Evolutionary conservation across 2,888 invertebrate genomes (phyloP).

Genomic region (Mellilla xanthometata): DNA sequence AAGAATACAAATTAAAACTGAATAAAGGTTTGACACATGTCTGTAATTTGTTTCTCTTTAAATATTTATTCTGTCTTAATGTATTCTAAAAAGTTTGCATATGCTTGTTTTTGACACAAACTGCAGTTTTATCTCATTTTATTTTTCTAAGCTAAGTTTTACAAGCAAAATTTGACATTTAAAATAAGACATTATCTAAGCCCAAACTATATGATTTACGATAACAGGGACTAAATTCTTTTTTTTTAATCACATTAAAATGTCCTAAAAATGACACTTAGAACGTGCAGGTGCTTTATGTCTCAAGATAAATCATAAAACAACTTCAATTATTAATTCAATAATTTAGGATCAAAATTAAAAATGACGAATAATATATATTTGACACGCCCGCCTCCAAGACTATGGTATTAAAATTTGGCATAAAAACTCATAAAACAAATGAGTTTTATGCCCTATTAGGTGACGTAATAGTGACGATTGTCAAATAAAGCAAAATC

Average conservation of each 20-base stretch:
- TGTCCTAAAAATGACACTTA: slow-evolving; percentile 11
- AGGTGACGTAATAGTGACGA: slow-evolving; percentile 53
- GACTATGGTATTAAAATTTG: slow-evolving; percentile 16
- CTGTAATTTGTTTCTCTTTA: too few relatives aligned
- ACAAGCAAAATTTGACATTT: neutral
- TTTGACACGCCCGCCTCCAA: slow-evolving; percentile 18
- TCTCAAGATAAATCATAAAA: slow-evolving; percentile 13
- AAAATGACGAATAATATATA: slow-evolving; percentile 9
- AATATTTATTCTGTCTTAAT: too few relatives aligned
- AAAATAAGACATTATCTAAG: slow-evolving; percentile 2
- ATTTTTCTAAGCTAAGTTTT: neutral
- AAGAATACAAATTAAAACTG: too few relatives aligned
- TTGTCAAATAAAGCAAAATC: slow-evolving; percentile 52
- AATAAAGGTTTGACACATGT: too few relatives aligned
- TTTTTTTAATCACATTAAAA: neutral
- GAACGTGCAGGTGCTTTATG: slow-evolving; percentile 6
- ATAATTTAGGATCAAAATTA: slow-evolving; percentile 14
- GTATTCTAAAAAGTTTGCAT: too few relatives aligned
- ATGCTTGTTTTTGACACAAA: neutral
- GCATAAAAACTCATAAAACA: slow-evolving; percentile 23
- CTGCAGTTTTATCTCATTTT: slow-evolving; percentile 1
- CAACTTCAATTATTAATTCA: too few relatives aligned
- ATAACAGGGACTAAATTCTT: neutral
- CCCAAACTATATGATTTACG: neutral
- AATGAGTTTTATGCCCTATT: slow-evolving; percentile 42